Conservation (phyloP, 2,888 invertebrate genomes). For the Tipula lateralis region DNA sequence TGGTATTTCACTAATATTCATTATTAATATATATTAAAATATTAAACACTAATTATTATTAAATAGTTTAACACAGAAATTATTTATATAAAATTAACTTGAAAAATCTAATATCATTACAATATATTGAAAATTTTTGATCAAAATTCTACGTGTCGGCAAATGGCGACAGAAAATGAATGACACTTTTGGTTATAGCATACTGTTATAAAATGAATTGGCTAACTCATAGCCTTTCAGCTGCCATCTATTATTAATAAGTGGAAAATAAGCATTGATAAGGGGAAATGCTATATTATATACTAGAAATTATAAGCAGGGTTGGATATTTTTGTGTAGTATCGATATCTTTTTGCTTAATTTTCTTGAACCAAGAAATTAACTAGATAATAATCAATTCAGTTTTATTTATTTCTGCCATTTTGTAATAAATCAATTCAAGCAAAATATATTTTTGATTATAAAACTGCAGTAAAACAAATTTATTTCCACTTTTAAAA, state of each 20-base stretch:
- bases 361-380: not conserved
- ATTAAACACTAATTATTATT: not conserved
- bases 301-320: not conserved
- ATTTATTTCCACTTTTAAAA: not conserved
- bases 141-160: slow-evolving; percentile 20
- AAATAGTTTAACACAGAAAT: not conserved
- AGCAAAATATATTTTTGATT: not conserved
- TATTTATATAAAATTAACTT: not conserved
- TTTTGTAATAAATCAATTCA: not conserved
- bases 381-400: not conserved
- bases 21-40: slow-evolving; percentile 2
- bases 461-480: not conserved
- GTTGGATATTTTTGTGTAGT: not conserved
- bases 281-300: not conserved
- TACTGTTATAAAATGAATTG: slow-evolving; percentile 25
- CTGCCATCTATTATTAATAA: not conserved
- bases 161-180: slow-evolving; percentile 29
- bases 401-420: not conserved
- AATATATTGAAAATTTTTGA: not conserved
- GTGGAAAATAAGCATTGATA: not conserved
- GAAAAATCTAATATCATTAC: not conserved
- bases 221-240: not conserved
- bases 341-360: not conserved
- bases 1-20: slow-evolving; percentile 27
- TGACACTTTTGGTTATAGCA: slow-evolving; percentile 25